These are phyloP conservation scores for Nyctibius grandis DNA, from an alignment of 2,797 vertebrate genomes.

Conservation along the genomic window DNA sequence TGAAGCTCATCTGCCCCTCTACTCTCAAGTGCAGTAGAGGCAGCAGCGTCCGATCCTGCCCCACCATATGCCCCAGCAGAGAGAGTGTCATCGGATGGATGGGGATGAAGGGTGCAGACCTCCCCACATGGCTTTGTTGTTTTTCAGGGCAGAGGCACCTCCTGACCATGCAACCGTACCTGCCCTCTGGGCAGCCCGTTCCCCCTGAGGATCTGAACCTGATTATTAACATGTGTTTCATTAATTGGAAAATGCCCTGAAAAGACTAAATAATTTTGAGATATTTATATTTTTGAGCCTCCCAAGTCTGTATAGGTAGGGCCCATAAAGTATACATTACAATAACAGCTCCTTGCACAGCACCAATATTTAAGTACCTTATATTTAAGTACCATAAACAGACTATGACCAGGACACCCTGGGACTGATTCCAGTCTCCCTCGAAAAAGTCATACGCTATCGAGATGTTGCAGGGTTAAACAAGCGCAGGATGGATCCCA, in stretches of 20 bases:
- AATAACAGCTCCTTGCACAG: background rate
- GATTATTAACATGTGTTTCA: background rate
- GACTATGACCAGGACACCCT: background rate
- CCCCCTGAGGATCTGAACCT: background rate
- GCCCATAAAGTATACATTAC: background rate
- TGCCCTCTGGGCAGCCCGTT: background rate
- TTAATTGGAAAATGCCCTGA: background rate
- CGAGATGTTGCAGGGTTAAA: background rate
- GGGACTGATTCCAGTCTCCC: background rate
- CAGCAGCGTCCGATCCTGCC: background rate
- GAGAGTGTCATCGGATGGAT: accelerated
- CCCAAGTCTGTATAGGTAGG: background rate
- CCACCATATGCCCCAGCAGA: accelerated
- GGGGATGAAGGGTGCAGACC: background rate
- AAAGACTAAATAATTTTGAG: background rate
- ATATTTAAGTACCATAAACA: background rate
- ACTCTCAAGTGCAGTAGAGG: background rate
- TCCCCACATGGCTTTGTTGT: accelerated
- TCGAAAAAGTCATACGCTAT: background rate
- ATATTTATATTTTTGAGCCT: background rate
- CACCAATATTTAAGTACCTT: background rate
- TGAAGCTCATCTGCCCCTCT: background rate
- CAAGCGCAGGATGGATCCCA: background rate
- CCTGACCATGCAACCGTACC: background rate
- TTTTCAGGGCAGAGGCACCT: background rate